Evolutionary conservation across 1,140 invertebrate genomes (phyloP), one percentile per base, ranked within the genome.

Genomic region (Drosophila guanche): DNA sequence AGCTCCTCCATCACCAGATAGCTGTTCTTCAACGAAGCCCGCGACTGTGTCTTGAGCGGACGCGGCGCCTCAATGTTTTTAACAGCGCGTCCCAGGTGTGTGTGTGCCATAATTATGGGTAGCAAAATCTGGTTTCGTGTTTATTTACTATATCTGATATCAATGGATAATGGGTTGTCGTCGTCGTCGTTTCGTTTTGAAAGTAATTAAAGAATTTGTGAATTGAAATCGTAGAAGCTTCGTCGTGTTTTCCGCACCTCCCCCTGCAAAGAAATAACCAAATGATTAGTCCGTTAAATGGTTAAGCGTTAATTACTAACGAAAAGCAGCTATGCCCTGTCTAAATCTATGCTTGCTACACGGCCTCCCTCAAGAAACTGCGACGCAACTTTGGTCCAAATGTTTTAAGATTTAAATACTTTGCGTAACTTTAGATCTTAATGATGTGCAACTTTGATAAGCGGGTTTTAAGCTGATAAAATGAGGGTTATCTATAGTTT

Each of bases 51-150:
- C 92, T 95, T 95, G 67, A 95, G 92, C 76, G 95, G 94, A 91
- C 95, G 93, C 67, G 95, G 95, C 80, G 95, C 94, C 92, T 95
- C 95, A 74, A 95, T 92, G 92, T 95, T 95, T 92, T 95, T 95
- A 42, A 95, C 93, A 42, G 92, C 92, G 79, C 93, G 88, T 77
- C 79, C 90, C 54, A 86, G 46, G 29, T 86, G 81, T 66, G 91
- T 84, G 70, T 91, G 90, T 46, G 91, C 89, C 91, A 91, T 91
- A 45, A 10, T 56, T 46, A 42, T 16, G 14, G 61, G 14, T 25
- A 75, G 50, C 46, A 40, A 10, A 47, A 59, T 78, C 41, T 57
- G 10, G 51, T 41, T 63, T 60, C 41, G 43, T 56, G 25, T 61
- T 20, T 10, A 25, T 10, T 62, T 53, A 59, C 50, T 46, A 61